Evolutionary conservation across 2,113 vertebrate genomes (phyloP).

Genomic region (Heliornis fulica): DNA sequence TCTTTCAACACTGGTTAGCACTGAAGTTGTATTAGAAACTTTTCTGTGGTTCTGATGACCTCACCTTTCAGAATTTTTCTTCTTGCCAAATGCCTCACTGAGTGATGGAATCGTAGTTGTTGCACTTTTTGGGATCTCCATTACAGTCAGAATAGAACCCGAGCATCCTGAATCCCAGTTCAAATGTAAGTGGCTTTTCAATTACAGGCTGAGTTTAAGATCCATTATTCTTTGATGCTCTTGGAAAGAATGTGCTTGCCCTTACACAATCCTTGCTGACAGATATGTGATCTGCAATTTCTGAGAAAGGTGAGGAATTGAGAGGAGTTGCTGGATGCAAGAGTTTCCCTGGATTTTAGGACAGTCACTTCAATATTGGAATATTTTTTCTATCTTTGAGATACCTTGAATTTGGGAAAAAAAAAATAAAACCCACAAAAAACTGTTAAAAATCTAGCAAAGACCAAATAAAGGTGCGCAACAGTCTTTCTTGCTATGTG

Average conservation of each 20-base stretch:
- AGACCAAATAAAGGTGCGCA: background rate
- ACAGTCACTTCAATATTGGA: background rate
- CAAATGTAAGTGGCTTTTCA: background rate
- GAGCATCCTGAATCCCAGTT: background rate
- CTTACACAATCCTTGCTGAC: background rate
- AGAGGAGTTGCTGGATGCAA: background rate
- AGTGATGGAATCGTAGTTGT: background rate
- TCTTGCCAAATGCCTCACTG: background rate
- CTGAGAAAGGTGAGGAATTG: background rate
- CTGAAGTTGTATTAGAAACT: background rate
- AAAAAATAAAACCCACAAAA: fast-evolving
- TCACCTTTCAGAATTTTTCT: background rate
- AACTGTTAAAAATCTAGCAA: background rate
- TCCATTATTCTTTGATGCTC: background rate
- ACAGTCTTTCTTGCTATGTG: background rate
- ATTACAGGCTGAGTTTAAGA: background rate
- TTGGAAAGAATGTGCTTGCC: background rate
- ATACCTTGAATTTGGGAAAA: background rate
- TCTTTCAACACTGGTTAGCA: background rate
- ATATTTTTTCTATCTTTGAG: background rate
- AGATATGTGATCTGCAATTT: background rate
- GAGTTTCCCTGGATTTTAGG: background rate
- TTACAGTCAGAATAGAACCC: background rate
- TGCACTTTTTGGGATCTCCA: background rate
- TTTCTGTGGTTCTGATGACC: background rate